A percentile compares a stretch with the other conserved stretches of the same genome.
phyloP scores from a whole-genome alignment of 2,113 vertebrate species.

The Gasterosteus nipponicus region DNA sequence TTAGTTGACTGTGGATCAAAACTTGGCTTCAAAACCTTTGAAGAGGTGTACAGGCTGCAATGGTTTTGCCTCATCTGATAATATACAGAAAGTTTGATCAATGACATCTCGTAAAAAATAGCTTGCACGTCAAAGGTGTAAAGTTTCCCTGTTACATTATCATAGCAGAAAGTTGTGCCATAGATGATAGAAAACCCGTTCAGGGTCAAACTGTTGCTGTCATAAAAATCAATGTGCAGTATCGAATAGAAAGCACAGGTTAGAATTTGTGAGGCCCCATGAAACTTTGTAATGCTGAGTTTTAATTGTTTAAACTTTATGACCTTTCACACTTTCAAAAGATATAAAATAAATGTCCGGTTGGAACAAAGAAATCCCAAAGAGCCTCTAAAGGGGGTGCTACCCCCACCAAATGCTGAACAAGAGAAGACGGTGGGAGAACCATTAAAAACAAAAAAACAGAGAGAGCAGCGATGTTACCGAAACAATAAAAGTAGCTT shows the following conservation, averaged over 20 bases:
- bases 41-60: not conserved
- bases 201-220: not conserved
- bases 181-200: not conserved
- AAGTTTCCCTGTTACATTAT: not conserved
- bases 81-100: not conserved
- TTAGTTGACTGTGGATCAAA: not conserved
- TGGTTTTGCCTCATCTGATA: not conserved
- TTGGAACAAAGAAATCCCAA: conserved; percentile 57
- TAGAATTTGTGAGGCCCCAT: conserved; percentile 31
- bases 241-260: not conserved
- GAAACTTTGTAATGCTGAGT: not conserved
- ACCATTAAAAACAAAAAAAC: conserved; percentile 23
- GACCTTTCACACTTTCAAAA: conserved; percentile 18
- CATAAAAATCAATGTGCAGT: not conserved
- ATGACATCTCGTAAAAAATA: not conserved
- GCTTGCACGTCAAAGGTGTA: not conserved
- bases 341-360: conserved; percentile 15
- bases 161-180: not conserved
- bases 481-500: conserved; percentile 35
- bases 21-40: not conserved
- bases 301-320: conserved; percentile 22
- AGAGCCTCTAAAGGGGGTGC: conserved; percentile 33
- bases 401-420: conserved; percentile 12
- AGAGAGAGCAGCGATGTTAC: not conserved
- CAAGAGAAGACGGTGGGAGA: not conserved